Percentiles rank a stretch among this genome's conserved stretches.
These are phyloP conservation scores for Trilocha varians DNA, from an alignment of 2,888 invertebrate genomes.

Conservation along the genomic window DNA sequence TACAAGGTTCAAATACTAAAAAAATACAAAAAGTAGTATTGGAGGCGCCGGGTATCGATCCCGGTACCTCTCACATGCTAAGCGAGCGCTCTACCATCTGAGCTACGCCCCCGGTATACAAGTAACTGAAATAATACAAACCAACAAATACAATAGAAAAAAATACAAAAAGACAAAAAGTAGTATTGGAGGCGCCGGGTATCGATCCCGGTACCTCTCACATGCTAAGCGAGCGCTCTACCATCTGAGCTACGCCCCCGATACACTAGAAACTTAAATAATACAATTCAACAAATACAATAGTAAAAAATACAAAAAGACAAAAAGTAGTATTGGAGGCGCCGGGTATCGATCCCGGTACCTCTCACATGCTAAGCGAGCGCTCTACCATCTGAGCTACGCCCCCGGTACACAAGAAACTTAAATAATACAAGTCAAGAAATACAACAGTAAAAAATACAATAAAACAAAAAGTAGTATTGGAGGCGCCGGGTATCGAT, in stretches of 20 bases:
- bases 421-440: not conserved
- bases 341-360: slow-evolving; percentile 74
- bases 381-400: slow-evolving; percentile 75
- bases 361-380: slow-evolving; percentile 74
- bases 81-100: slow-evolving; percentile 75
- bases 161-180: too few species aligned
- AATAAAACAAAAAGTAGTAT: slow-evolving; percentile 2
- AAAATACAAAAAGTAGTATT: not conserved
- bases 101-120: slow-evolving; percentile 35
- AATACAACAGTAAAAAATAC: too few species aligned
- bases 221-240: slow-evolving; percentile 74
- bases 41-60: slow-evolving; percentile 32
- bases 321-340: slow-evolving; percentile 45
- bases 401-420: slow-evolving; percentile 37
- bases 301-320: not conserved
- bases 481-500: slow-evolving; percentile 73
- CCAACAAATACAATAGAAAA: too few species aligned
- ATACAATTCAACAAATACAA: too few species aligned
- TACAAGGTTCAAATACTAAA: not conserved
- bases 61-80: slow-evolving; percentile 74
- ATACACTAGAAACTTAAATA: too few species aligned
- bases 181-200: slow-evolving; percentile 67
- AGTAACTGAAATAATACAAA: too few species aligned
- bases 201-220: slow-evolving; percentile 73
- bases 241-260: slow-evolving; percentile 73